Evolutionary conservation across 64 coral and sea anemone species (phyloP), one percentile per base, ranked within the genome.

Genomic region (Astreopora myriophthalma): DNA sequence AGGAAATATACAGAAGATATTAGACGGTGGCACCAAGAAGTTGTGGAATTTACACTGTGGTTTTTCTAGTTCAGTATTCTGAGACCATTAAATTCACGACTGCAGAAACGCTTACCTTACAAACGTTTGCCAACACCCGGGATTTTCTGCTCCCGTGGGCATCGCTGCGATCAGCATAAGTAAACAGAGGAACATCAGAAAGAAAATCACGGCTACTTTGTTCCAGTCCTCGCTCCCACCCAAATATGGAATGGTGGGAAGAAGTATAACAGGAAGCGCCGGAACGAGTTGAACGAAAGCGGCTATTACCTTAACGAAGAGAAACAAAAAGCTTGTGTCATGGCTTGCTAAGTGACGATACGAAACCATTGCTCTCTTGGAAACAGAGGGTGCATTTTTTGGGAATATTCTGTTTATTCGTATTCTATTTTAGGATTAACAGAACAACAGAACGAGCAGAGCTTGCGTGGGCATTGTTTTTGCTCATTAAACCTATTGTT

Each of bases 31-130:
- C 40, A n/a, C n/a, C n/a, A n/a, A n/a, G n/a, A n/a, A n/a, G n/a
- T n/a, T n/a, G n/a, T n/a, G n/a, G n/a, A n/a, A n/a, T n/a, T n/a
- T n/a, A n/a, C n/a, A n/a, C n/a, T n/a, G n/a, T 46, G 42, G 5
- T 46, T 46, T 46, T 11, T 46, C 42, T 46, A 6, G 11, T 6
- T 46, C 42, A 46, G n/a, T n/a, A n/a, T n/a, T n/a, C n/a, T n/a
- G n/a, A n/a, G n/a, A n/a, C n/a, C n/a, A n/a, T n/a, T n/a, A n/a
- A n/a, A n/a, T n/a, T n/a, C n/a, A n/a, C n/a, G n/a, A n/a, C n/a
- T 55, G 16, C 8, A n/a, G n/a, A n/a, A n/a, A n/a, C n/a, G n/a
- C 74, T 26, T 75, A 96, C 95, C 95, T 96, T 22, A 73, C 75
- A 25, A 96, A 42, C 35, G 76, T 93, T 22, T 93, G 79, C 71